A percentile compares a stretch with the other conserved stretches of the same genome.
These are phyloP conservation scores for Athalia rosae DNA, from an alignment of 2,888 invertebrate species.

Conservation along the genomic window DNA sequence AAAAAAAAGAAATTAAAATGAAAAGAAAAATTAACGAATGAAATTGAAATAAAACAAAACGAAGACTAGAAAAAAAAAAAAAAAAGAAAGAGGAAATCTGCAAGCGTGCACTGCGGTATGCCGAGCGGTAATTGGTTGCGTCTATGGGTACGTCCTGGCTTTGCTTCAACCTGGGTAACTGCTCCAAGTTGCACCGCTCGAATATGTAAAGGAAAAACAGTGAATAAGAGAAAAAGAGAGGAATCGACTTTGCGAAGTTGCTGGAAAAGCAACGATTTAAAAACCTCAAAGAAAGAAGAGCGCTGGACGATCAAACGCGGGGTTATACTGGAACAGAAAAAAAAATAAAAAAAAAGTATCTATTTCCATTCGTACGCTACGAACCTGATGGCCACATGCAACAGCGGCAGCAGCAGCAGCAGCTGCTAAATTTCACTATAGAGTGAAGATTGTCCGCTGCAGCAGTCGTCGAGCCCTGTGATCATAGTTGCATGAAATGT, in stretches of 20 bases:
- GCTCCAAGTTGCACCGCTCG: background rate
- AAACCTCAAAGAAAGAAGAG: conserved; percentile 32
- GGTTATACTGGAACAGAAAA: background rate
- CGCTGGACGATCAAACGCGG: conserved; percentile 21
- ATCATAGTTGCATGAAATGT: conserved; percentile 45
- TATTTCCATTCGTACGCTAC: background rate
- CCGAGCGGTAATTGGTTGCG: conserved; percentile 31
- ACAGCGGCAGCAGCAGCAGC: too few relatives aligned
- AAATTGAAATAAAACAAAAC: too few relatives aligned
- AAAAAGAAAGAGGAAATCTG: background rate
- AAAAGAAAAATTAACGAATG: too few relatives aligned
- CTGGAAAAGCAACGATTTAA: conserved; percentile 25
- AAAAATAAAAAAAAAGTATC: too few relatives aligned
- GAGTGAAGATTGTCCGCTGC: conserved; percentile 35
- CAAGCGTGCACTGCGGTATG: background rate
- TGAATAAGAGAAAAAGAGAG: background rate
- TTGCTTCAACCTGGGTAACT: background rate
- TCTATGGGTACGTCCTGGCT: conserved; percentile 22
- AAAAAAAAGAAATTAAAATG: too few relatives aligned
- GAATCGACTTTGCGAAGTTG: background rate
- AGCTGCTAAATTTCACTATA: background rate
- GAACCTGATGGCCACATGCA: too few relatives aligned
- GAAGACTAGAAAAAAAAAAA: conserved; percentile 4
- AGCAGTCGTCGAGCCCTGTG: conserved; percentile 25
- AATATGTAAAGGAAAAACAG: background rate